Evolutionary conservation across 2,113 vertebrate species (phyloP).

Genomic region (Rhabdomys dilectus): DNA sequence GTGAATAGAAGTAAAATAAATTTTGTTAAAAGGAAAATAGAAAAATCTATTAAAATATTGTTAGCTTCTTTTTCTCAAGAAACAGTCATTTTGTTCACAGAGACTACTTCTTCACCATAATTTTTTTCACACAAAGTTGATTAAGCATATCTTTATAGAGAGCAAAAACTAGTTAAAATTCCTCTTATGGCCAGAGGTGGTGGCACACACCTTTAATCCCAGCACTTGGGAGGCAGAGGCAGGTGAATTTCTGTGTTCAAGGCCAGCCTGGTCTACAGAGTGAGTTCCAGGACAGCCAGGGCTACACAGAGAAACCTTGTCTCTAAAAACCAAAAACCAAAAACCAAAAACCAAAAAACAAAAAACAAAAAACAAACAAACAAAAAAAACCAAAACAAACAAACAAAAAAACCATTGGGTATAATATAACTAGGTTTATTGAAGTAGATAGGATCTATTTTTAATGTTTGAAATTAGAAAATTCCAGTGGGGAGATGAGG

Average conservation of each 20-base stretch:
- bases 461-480: slow-evolving; percentile 32
- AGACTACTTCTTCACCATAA: background rate
- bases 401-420: too few species aligned
- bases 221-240: too few species aligned
- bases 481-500: background rate
- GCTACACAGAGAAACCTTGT: too few species aligned
- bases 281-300: too few species aligned
- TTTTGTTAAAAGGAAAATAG: background rate
- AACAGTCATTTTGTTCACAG: background rate
- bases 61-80: background rate
- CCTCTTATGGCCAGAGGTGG: too few species aligned
- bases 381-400: too few species aligned
- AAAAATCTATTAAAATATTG: slow-evolving; percentile 27
- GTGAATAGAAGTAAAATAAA: slow-evolving; percentile 9
- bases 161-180: background rate
- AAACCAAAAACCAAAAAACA: too few species aligned
- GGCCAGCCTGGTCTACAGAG: too few species aligned
- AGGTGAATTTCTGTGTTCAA: too few species aligned
- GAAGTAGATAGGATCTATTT: background rate
- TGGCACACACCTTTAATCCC: too few species aligned
- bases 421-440: background rate
- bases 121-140: slow-evolving; percentile 1
- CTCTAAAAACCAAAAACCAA: too few species aligned
- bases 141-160: slow-evolving; percentile 1
- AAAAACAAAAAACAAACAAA: too few species aligned